Base-by-base conservation (phyloP, 2,888 invertebrate genomes). In the Cosmorhoe ocellata region DNA sequence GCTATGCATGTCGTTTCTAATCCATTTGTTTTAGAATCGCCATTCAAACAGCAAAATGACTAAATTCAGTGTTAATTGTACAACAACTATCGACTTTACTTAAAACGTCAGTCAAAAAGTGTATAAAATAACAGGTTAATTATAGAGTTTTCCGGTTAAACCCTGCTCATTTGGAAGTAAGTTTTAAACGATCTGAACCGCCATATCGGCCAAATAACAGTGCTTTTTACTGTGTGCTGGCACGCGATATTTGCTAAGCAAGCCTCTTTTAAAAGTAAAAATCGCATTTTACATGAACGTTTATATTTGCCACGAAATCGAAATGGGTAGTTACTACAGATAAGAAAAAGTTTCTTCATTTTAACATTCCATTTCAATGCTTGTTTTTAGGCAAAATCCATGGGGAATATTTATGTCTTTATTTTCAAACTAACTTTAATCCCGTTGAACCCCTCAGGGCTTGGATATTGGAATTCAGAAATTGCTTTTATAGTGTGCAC, bases 101-200 rank as follows among this genome's bases (percentile, higher is more conserved):
- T 36, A 54, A 36, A 45, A 41, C 49, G 51, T 61, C 62, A 61
- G 57, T 47, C 43, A 56, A 41, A 60, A 61, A 56, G 36, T 34
- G 5, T 51, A 64, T 59, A 41, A 55, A 68, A 66, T 65, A 67
- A 69, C 64, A 55, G 61, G 62, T 67, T 72, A 76, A 76, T 77
- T 75, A 75, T 61, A 66, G 59, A 59, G 59, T 46, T 47, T 51
- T 51, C 51, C 58, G 56, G 55, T 54, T 62, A 59, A 59, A 57
- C 63, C 52, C 41, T 69, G 60, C 67, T 69, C 69, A 70, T 74
- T 70, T 64, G 59, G 59, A 53, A 66, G 69, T 53, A 70, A 71
- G 66, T 71, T 74, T 71, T 61, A 71, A 77, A 64, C 67, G 69
- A 64, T 61, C 37, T 30, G 33, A 46, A 40, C 51, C 32, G 51